phyloP scores from a whole-genome alignment of 2,888 invertebrate species.

The Drosophila formosana region DNA sequence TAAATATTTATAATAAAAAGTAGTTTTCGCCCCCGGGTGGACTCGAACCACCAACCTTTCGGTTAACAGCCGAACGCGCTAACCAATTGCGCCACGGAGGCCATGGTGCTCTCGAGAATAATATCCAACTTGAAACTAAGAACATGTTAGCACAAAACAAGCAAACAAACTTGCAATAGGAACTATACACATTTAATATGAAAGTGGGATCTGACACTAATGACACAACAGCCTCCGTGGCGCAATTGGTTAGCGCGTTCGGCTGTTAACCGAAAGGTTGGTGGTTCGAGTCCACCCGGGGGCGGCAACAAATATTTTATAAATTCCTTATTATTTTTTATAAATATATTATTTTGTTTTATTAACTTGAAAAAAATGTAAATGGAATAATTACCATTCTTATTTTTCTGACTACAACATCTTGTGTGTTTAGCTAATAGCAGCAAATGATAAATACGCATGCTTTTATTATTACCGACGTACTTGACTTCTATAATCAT shows the following conservation, averaged over 20 bases:
- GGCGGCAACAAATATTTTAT: conserved; percentile 86
- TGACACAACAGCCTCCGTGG: conserved; percentile 88
- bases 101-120: conserved; percentile 23
- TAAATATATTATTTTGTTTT: background rate
- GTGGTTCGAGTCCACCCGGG: conserved; percentile 99
- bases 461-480: conserved; percentile 29
- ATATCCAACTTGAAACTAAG: background rate
- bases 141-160: background rate
- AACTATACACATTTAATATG: background rate
- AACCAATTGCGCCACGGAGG: conserved; percentile 96
- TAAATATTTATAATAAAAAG: conserved; percentile 18
- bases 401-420: background rate
- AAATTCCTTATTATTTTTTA: background rate
- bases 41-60: conserved; percentile 99
- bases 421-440: conserved; percentile 11
- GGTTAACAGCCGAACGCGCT: conserved; percentile 99
- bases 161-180: background rate
- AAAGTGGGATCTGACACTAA: background rate
- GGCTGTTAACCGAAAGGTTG: conserved; percentile 99
- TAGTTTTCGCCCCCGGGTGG: conserved; percentile 93
- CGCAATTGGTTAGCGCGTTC: conserved; percentile 99
- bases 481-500: conserved; percentile 67
- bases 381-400: conserved; percentile 9
- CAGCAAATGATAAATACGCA: conserved; percentile 20
- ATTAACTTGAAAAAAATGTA: background rate